Base-by-base conservation (phyloP, 1,140 invertebrate species). In the Colletes gigas region DNA sequence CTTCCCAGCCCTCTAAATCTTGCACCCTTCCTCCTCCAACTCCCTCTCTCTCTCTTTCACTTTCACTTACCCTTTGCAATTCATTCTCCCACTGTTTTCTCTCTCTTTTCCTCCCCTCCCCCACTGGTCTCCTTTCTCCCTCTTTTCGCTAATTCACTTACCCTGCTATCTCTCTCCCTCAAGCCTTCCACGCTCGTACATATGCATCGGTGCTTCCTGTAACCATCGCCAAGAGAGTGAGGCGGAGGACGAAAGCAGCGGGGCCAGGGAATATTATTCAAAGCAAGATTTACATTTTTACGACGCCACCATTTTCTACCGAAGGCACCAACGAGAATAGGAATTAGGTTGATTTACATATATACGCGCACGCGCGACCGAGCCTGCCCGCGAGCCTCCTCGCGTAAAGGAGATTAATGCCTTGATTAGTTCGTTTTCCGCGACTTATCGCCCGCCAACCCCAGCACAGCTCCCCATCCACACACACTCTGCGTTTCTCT, bases 331-430 rank as follows among this genome's bases (percentile, higher is more conserved):
- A 84, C 84, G 82, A 75, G 89, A 89, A 89, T 89, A 84, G 88
- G 86, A 89, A 90, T 91, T 89, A 87, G 84, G 89, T 86, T 84
- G 83, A 90, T 91, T 91, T 91, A 87, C 89, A 91, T 91, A 88
- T 75, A 87, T 87, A 89, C 83, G 80, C 79, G 79, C 78, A 44
- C 52, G 21, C 59, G 50, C 3, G 21, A 30, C n/a, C n/a, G 21
- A 60, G 44, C 73, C 8, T 17, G 2, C 52, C 50, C 67, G 44
- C 73, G 15, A 19, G 2, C 52, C 50, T 62, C 17, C 63, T 2
- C 69, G 55, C 76, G 85, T 71, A 86, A 81, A 83, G 82, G 82
- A 89, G 86, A 90, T 90, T 91, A 89, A 91, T 89, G 86, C 85
- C 85, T 89, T 90, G 90, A 91, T 91, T 90, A 91, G 88, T 89